Percentiles rank a stretch among this genome's conserved stretches.
These are phyloP conservation scores for Apamea sordens DNA, from an alignment of 2,888 invertebrate species.

Conservation along the genomic window DNA sequence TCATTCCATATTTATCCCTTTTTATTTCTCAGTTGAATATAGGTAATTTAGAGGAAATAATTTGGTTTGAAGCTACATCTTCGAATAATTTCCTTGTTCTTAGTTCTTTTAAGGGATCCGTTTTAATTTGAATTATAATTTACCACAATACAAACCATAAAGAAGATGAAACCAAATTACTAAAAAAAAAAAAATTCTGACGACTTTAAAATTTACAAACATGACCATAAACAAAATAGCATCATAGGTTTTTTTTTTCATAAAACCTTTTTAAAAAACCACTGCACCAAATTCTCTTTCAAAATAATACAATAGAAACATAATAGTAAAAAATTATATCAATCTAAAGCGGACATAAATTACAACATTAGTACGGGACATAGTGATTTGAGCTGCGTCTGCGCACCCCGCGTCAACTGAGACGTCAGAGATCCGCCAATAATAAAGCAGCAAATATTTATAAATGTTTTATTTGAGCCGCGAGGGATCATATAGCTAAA, in stretches of 20 bases:
- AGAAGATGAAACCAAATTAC: background rate
- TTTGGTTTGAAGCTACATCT: background rate
- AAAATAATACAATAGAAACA: conserved; percentile 56
- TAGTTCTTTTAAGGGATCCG: background rate
- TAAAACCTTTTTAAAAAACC: conserved; percentile 6
- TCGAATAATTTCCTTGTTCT: too few relatives aligned
- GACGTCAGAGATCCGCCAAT: conserved; percentile 70
- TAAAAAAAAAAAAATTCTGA: too few relatives aligned
- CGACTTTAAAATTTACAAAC: conserved; percentile 6
- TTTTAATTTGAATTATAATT: background rate
- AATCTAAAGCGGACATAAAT: conserved; percentile 65
- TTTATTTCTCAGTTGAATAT: conserved; percentile 19
- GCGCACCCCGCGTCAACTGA: conserved; percentile 68
- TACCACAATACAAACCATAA: background rate
- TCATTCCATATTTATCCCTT: conserved; percentile 32
- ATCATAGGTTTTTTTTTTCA: background rate
- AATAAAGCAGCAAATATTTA: conserved; percentile 88
- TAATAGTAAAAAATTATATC: conserved; percentile 65
- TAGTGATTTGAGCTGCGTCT: conserved; percentile 62
- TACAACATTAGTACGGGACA: conserved; percentile 61
- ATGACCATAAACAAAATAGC: background rate
- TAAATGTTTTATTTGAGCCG: conserved; percentile 87
- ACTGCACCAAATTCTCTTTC: conserved; percentile 14
- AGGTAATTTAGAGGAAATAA: conserved; percentile 8
- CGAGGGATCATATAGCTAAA: conserved; percentile 74